These are phyloP conservation scores for Hirundichthys speculiger DNA, from an alignment of 2,113 vertebrate species.

Conservation along the genomic window DNA sequence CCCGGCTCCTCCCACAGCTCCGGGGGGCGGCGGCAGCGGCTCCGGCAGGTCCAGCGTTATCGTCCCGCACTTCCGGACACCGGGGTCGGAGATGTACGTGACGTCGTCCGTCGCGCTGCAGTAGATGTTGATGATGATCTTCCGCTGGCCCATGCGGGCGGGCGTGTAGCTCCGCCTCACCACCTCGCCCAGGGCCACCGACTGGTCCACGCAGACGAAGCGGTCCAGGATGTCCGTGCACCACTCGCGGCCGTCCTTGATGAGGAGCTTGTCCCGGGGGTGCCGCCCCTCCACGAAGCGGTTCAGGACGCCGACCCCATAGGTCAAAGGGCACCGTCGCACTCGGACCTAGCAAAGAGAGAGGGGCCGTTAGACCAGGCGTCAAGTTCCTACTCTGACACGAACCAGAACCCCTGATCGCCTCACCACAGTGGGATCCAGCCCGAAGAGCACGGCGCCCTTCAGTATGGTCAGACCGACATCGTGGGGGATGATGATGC, in stretches of 20 bases:
- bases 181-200: slow-evolving; percentile 92
- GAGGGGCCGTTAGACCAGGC: background rate
- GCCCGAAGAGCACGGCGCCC: slow-evolving; percentile 93
- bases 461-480: slow-evolving; percentile 96
- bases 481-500: slow-evolving; percentile 93
- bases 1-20: slow-evolving; percentile 22
- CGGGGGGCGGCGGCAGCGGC: background rate
- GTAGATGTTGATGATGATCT: slow-evolving; percentile 97
- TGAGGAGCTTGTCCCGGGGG: slow-evolving; percentile 89
- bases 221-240: slow-evolving; percentile 96
- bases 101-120: slow-evolving; percentile 87
- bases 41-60: slow-evolving; percentile 90
- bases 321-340: slow-evolving; percentile 91
- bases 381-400: background rate
- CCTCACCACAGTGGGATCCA: slow-evolving; percentile 89
- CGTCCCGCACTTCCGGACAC: slow-evolving; percentile 91
- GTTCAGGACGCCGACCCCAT: slow-evolving; percentile 93
- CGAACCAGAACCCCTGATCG: accelerated
- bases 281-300: slow-evolving; percentile 91
- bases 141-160: slow-evolving; percentile 86
- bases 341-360: slow-evolving; percentile 80
- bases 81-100: slow-evolving; percentile 91
- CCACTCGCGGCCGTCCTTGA: slow-evolving; percentile 94
- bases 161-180: slow-evolving; percentile 94
- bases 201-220: slow-evolving; percentile 93